A percentile compares a stretch with the other conserved stretches of the same genome.
phyloP scores from a whole-genome alignment of 2,113 vertebrate species.

The Entomyzon cyanotis region DNA sequence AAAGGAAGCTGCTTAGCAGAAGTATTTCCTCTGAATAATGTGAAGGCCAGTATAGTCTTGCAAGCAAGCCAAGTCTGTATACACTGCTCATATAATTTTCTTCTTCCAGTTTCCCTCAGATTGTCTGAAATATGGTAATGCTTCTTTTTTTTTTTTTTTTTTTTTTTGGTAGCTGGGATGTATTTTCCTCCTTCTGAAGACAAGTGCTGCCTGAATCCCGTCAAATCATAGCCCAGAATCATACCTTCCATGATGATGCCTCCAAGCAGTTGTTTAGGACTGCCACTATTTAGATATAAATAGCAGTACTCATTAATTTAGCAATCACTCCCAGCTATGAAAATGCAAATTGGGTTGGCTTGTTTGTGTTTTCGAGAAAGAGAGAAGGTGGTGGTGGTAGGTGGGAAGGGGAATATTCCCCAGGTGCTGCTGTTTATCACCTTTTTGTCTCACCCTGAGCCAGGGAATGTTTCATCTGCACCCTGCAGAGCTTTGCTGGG shows the following conservation, averaged over 20 bases:
- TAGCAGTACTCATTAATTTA: constrained; percentile 7
- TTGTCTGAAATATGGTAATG: neutral
- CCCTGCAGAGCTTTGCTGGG: neutral
- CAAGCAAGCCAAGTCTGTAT: neutral
- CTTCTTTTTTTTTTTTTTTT: neutral
- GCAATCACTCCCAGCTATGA: constrained; percentile 26
- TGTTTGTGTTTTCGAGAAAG: constrained; percentile 34
- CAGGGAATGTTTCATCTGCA: constrained; percentile 3
- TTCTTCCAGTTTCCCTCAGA: neutral
- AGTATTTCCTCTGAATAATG: neutral
- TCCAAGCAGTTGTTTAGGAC: neutral
- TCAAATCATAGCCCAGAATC: neutral
- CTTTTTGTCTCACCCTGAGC: neutral
- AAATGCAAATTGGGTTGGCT: neutral
- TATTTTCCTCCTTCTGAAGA: neutral
- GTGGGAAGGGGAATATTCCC: constrained; percentile 13
- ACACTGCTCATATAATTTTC: neutral
- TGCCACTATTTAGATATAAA: constrained; percentile 24
- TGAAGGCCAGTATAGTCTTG: neutral
- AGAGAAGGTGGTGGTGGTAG: neutral
- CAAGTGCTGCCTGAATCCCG: neutral
- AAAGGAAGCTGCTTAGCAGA: neutral
- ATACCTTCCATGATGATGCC: neutral
- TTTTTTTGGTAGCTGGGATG: neutral
- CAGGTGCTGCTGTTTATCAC: constrained; percentile 25